These are phyloP conservation scores for Vanessa cardui DNA, from an alignment of 2,888 invertebrate species.

Conservation along the genomic window DNA sequence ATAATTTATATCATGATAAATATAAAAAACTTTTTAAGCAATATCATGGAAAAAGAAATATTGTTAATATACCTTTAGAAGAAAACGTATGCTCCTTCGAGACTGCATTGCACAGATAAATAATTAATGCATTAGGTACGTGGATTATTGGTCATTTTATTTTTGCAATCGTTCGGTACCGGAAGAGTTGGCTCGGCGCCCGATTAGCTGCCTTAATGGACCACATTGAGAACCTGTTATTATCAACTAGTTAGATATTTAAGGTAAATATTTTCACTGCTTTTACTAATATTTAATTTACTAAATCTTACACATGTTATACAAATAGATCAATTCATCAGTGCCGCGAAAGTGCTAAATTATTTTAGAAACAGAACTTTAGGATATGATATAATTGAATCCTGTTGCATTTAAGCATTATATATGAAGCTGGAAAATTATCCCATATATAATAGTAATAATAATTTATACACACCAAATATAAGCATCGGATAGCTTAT, in stretches of 20 bases:
- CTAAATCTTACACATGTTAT: background rate
- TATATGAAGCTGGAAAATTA: no score
- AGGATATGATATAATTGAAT: no score
- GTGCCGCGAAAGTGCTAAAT: no score
- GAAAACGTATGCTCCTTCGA: conserved; percentile 5
- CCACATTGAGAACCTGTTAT: conserved; percentile 13
- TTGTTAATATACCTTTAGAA: background rate
- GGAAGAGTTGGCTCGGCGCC: conserved; percentile 14
- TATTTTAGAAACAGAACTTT: no score
- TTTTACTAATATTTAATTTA: background rate
- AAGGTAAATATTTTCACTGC: background rate
- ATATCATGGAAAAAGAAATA: no score
- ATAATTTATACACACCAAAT: no score
- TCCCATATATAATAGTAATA: no score
- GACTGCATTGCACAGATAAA: conserved; percentile 7
- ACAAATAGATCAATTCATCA: no score
- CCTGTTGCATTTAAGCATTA: no score
- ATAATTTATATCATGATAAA: no score
- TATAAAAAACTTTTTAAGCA: no score
- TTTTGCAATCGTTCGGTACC: conserved; percentile 4
- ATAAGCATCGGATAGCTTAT: no score
- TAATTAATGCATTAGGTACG: conserved; percentile 22
- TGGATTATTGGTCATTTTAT: conserved; percentile 13
- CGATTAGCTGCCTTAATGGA: conserved; percentile 18
- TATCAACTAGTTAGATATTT: conserved; percentile 3